phyloP scores from a whole-genome alignment of 2,113 vertebrate species.

The Cynopterus brachyotis region DNA sequence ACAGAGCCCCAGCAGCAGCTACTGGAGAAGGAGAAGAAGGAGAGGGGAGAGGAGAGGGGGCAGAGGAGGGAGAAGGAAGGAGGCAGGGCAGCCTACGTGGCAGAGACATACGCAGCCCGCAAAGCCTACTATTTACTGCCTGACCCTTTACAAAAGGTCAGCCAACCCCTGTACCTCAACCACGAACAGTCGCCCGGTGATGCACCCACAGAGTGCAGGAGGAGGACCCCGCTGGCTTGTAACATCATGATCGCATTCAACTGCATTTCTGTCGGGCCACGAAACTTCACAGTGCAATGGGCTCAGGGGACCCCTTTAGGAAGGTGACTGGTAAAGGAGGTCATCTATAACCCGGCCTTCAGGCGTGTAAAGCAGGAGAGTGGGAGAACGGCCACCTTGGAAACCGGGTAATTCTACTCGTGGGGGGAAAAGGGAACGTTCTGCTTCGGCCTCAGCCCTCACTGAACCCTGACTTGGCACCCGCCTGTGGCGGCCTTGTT shows the following conservation, averaged over 20 bases:
- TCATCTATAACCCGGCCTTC: no score
- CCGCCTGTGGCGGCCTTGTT: no score
- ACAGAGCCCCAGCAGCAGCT: no score
- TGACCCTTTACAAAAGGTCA: not conserved
- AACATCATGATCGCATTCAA: fast-evolving
- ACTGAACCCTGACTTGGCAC: not conserved
- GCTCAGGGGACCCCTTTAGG: not conserved
- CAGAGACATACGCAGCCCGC: not conserved
- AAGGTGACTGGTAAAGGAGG: not conserved
- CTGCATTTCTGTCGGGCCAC: not conserved
- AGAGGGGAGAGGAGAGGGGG: not conserved
- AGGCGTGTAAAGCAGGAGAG: not conserved
- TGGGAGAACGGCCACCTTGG: not conserved
- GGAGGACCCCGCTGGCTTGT: no score
- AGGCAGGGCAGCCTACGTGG: not conserved
- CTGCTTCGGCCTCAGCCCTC: not conserved
- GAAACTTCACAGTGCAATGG: not conserved
- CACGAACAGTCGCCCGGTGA: fast-evolving
- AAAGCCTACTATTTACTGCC: not conserved
- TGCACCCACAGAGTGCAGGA: not conserved
- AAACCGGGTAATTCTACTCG: not conserved
- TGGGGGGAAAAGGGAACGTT: not conserved
- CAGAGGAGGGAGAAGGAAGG: not conserved
- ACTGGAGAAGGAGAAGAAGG: not conserved
- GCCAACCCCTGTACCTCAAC: not conserved